Evolutionary conservation across 2,888 invertebrate genomes (phyloP).

Genomic region (Ypsolopha scabrella): DNA sequence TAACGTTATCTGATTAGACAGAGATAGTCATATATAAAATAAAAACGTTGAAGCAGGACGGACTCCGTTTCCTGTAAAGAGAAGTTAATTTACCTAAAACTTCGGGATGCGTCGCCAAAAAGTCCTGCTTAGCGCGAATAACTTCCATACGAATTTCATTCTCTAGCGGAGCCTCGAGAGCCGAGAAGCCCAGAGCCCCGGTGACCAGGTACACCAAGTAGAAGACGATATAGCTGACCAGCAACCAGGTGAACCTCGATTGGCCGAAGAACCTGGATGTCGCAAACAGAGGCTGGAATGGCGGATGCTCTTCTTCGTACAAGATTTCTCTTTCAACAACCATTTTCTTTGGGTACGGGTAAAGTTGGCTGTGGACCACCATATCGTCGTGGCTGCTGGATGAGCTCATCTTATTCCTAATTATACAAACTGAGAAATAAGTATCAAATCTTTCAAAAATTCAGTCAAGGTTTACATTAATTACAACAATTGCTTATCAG

Average conservation of each 20-base stretch:
- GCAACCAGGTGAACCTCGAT: constrained; percentile 63
- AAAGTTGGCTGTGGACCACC: constrained; percentile 57
- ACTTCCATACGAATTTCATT: constrained; percentile 61
- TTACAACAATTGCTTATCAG: too few relatives aligned
- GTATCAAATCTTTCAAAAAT: too few relatives aligned
- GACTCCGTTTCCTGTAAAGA: too few relatives aligned
- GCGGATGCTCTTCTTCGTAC: constrained; percentile 56
- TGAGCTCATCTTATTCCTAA: constrained; percentile 43
- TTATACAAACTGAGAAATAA: constrained; percentile 62
- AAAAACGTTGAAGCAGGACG: too few relatives aligned
- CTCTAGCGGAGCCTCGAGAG: constrained; percentile 75
- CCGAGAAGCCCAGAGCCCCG: constrained; percentile 76
- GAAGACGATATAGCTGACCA: constrained; percentile 66
- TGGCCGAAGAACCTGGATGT: constrained; percentile 61
- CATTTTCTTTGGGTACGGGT: constrained; percentile 56
- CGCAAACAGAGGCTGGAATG: constrained; percentile 51
- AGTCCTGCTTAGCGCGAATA: constrained; percentile 62
- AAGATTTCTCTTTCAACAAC: constrained; percentile 47
- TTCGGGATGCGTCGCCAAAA: constrained; percentile 69
- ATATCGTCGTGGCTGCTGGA: constrained; percentile 56
- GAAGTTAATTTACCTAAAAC: constrained; percentile 68
- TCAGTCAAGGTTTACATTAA: too few relatives aligned
- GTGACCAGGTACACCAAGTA: constrained; percentile 73
- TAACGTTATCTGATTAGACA: too few relatives aligned
- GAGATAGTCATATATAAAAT: too few relatives aligned